These are phyloP conservation scores for Eurytoma adleriae DNA, from an alignment of 2,888 invertebrate species.

Conservation along the genomic window DNA sequence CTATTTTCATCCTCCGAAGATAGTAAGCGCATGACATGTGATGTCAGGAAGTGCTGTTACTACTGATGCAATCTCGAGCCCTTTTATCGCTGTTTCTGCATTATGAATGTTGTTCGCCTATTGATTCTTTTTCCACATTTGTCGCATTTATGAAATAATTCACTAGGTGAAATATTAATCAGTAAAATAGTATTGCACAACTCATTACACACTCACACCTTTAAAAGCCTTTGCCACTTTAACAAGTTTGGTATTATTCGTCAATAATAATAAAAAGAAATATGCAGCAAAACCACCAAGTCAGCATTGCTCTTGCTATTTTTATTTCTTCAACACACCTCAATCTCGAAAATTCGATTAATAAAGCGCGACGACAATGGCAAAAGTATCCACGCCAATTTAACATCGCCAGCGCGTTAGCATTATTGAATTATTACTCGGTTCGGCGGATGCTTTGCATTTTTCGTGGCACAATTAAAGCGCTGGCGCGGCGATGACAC, in stretches of 20 bases:
- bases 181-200: not conserved
- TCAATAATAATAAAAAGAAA: too few species aligned
- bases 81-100: constrained; percentile 24
- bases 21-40: constrained; percentile 15
- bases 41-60: not conserved
- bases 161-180: too few species aligned
- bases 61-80: constrained; percentile 17
- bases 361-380: not conserved
- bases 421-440: constrained; percentile 19
- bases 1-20: constrained; percentile 33
- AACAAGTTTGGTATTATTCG: too few species aligned
- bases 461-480: constrained; percentile 20
- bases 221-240: too few species aligned
- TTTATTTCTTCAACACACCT: too few species aligned
- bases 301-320: too few species aligned
- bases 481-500: constrained; percentile 2
- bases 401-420: too few species aligned
- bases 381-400: too few species aligned
- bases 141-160: not conserved
- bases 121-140: not conserved
- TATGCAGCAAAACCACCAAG: too few species aligned
- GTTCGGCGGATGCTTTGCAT: not conserved
- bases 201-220: not conserved
- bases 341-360: not conserved
- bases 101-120: not conserved